Evolutionary conservation across 1,140 invertebrate species (phyloP).

Genomic region (Nomia melanderi): DNA sequence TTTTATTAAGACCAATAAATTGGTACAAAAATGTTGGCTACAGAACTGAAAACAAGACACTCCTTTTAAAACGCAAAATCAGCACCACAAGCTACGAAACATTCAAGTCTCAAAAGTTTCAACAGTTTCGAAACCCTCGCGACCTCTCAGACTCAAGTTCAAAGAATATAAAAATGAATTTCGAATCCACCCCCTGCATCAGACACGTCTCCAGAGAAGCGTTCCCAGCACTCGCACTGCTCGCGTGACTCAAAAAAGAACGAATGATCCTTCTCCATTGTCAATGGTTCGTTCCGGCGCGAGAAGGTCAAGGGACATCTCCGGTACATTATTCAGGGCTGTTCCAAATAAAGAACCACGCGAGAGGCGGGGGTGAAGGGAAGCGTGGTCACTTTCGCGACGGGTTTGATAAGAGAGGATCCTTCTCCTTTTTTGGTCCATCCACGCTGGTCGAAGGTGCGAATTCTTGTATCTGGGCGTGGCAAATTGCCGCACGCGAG

Average conservation of each 20-base stretch:
- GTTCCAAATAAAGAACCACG: slow-evolving; percentile 18
- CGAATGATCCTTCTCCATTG: slow-evolving; percentile 34
- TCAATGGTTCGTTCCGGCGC: slow-evolving; percentile 7
- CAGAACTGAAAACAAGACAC: too few species aligned
- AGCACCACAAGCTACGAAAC: too few species aligned
- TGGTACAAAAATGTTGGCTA: too few species aligned
- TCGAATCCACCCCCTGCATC: too few species aligned
- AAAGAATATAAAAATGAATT: too few species aligned
- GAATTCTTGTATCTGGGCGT: slow-evolving; percentile 74
- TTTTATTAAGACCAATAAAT: too few species aligned
- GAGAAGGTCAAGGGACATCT: slow-evolving; percentile 42
- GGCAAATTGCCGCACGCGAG: slow-evolving; percentile 77
- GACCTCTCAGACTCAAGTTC: too few species aligned
- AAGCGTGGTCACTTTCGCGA: slow-evolving; percentile 17
- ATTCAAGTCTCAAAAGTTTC: too few species aligned
- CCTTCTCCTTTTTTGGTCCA: slow-evolving; percentile 46
- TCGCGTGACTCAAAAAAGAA: slow-evolving; percentile 50
- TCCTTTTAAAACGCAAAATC: too few species aligned
- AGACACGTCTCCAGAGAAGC: not conserved
- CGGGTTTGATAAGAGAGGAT: slow-evolving; percentile 64
- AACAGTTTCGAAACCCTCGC: too few species aligned
- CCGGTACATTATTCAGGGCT: slow-evolving; percentile 46
- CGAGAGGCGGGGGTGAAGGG: not conserved
- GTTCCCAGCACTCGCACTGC: not conserved
- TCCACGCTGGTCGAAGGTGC: slow-evolving; percentile 67